Evolutionary conservation across 2,888 invertebrate species (phyloP).

Genomic region (Rotaria socialis): DNA sequence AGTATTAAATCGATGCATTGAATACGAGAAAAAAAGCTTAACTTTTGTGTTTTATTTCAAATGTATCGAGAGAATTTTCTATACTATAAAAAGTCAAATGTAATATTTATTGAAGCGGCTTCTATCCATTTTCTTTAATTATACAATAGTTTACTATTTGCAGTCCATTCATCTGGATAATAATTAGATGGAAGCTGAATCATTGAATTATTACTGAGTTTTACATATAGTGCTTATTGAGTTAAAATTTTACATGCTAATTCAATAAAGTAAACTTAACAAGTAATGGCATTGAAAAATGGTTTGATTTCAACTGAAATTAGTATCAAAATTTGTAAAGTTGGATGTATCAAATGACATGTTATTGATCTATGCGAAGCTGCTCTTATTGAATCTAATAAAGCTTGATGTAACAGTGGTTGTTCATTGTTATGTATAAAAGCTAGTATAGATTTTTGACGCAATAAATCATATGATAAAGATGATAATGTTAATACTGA

Average conservation of each 20-base stretch:
- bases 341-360: background rate
- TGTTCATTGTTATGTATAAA: background rate
- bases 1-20: no score
- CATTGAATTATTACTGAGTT: background rate
- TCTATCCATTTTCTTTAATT: background rate
- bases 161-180: background rate
- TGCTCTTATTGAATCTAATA: conserved; percentile 17
- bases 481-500: background rate
- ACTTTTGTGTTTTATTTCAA: no score
- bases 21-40: no score
- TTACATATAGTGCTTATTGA: background rate
- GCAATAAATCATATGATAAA: background rate
- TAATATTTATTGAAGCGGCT: no score
- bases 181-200: background rate
- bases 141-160: background rate
- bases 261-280: conserved; percentile 15
- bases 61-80: no score
- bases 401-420: background rate
- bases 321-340: background rate
- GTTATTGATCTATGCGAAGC: background rate
- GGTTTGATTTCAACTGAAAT: background rate
- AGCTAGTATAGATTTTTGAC: background rate
- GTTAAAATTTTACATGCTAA: background rate
- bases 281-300: background rate
- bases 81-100: background rate